Base-by-base conservation (phyloP, 2,113 vertebrate species). In the Trochalopteron elliotii region DNA sequence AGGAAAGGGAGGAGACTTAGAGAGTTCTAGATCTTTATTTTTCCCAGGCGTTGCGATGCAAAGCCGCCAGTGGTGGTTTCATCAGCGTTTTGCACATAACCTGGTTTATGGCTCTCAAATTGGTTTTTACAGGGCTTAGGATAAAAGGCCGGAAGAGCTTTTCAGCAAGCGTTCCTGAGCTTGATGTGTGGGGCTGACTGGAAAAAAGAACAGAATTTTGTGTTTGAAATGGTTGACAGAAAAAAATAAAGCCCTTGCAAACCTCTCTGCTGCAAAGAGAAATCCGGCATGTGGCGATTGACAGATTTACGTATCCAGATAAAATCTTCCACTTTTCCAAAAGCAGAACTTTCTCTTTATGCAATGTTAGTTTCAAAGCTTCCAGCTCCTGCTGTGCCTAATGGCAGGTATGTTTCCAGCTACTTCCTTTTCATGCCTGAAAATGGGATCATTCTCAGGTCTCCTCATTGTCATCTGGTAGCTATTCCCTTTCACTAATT, bases 401-500 rank as follows among this genome's bases (percentile, higher is more conserved):
- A 93, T 96, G 69, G 88, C 83, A 90, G 94, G 80, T 92, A 86
- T 89, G 90, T 96, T 95, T 96, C 95, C 92, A 94, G 92, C 92
- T 45, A 84, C 88, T 93, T 95, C 80, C 69, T 96, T 96, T 97
- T 94, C 75, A 93, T 95, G 92, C 86, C 92, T 92, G 80, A 77
- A 93, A 92, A 93, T 94, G 90, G 88, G 96, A 96, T 96, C 94
- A 63, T 82, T 96, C 80, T 87, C 49, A 35, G 95, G 88, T 88
- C 86, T 86, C n/a, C 83, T 95, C 90, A 89, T 97, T 96, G 96
- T 96, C 95, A 89, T 81, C 90, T 76, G 60, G 72, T 92, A 86
- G 86, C 93, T 96, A 57, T 96, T 95, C 92, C 94, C 72, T 94
- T 96, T 95, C 80, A 86, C 92, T 96, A 92, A 95, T 96, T 96